These are phyloP conservation scores for Euglossa dilemma DNA, from an alignment of 1,140 invertebrate genomes.

Conservation along the genomic window DNA sequence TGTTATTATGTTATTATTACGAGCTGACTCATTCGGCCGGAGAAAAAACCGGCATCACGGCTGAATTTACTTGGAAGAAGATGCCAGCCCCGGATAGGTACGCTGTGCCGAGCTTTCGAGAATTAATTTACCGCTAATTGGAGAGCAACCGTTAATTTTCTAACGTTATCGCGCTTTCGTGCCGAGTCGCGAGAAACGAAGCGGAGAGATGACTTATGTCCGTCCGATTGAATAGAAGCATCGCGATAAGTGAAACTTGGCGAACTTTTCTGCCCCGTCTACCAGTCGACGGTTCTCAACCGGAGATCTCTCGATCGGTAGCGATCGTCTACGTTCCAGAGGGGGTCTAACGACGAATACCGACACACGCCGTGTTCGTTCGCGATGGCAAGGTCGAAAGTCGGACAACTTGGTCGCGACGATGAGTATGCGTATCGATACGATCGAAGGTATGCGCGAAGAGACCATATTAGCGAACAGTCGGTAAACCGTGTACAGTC, in stretches of 20 bases:
- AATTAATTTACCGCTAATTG: constrained; percentile 18
- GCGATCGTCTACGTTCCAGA: no score
- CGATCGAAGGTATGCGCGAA: constrained; percentile 12
- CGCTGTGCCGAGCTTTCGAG: not conserved
- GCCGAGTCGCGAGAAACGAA: not conserved
- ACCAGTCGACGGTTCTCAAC: no score
- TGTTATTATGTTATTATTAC: constrained; percentile 63
- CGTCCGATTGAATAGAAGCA: not conserved
- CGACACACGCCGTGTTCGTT: constrained; percentile 39
- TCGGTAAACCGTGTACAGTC: not conserved
- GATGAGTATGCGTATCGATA: constrained; percentile 43
- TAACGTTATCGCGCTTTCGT: not conserved
- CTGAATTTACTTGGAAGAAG: constrained; percentile 11
- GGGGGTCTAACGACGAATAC: constrained; percentile 25
- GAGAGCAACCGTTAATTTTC: constrained; percentile 3
- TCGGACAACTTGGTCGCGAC: constrained; percentile 39
- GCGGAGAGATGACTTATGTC: not conserved
- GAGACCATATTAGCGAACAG: constrained; percentile 35
- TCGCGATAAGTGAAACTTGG: not conserved
- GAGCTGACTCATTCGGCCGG: constrained; percentile 23
- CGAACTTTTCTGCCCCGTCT: no score
- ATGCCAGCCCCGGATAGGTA: not conserved
- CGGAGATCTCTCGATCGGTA: no score
- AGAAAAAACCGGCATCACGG: constrained; percentile 1
- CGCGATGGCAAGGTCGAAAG: constrained; percentile 42